phyloP scores from a whole-genome alignment of 2,888 invertebrate genomes.

The Drosophila atripex region DNA sequence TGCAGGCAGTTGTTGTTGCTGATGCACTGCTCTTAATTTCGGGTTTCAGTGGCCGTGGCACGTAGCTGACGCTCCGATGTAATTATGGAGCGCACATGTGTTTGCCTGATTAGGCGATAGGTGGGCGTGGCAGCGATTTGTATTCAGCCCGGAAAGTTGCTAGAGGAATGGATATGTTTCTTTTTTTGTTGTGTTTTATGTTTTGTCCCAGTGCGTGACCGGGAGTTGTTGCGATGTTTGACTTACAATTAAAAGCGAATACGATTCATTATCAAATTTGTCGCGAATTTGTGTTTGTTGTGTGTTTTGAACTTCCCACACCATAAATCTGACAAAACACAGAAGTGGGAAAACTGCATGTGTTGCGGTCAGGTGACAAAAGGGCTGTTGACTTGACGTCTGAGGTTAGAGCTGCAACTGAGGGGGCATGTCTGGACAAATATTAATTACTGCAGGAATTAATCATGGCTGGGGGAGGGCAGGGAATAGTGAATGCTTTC shows the following conservation, averaged over 20 bases:
- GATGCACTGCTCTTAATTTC: slow-evolving; percentile 69
- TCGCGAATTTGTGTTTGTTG: slow-evolving; percentile 65
- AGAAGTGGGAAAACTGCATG: slow-evolving; percentile 7
- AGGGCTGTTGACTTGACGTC: slow-evolving; percentile 12
- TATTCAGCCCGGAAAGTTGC: slow-evolving; percentile 54
- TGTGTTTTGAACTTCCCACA: background rate
- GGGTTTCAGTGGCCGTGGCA: slow-evolving; percentile 69
- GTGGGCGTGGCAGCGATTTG: slow-evolving; percentile 61
- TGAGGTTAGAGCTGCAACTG: slow-evolving; percentile 2
- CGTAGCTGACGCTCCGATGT: slow-evolving; percentile 66
- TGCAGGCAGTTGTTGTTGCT: slow-evolving; percentile 38
- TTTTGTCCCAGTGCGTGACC: slow-evolving; percentile 65
- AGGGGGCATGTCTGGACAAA: slow-evolving; percentile 2
- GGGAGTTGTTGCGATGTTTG: slow-evolving; percentile 74
- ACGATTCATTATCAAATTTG: slow-evolving; percentile 75
- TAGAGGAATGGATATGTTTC: too few relatives aligned
- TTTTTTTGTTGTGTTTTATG: slow-evolving; percentile 15
- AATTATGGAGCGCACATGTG: slow-evolving; percentile 76
- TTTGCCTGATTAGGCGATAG: slow-evolving; percentile 75
- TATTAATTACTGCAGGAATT: slow-evolving; percentile 11
- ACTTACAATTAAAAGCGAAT: slow-evolving; percentile 73
- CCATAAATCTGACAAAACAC: background rate
- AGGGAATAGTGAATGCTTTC: background rate
- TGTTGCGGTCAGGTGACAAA: slow-evolving; percentile 47
- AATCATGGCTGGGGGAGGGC: background rate